These are phyloP conservation scores for Characodon lateralis DNA, from an alignment of 2,797 vertebrate genomes.

Conservation along the genomic window DNA sequence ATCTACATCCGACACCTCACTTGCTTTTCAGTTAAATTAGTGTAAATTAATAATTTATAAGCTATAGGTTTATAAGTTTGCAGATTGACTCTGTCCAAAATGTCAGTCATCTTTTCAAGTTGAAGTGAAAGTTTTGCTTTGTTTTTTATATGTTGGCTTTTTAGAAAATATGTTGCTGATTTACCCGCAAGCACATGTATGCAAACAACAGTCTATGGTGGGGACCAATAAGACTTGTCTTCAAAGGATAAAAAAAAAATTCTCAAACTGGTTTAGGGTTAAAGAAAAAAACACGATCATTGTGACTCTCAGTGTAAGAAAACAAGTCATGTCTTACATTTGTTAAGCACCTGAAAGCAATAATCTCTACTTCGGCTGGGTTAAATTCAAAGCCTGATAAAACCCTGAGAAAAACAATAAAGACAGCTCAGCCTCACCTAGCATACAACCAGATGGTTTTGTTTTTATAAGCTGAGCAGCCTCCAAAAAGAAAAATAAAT, in stretches of 20 bases:
- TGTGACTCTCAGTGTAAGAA: not conserved
- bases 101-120: not conserved
- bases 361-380: not conserved
- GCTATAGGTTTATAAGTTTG: not conserved
- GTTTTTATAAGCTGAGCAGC: slow-evolving; percentile 62
- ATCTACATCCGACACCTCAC: not conserved
- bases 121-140: not conserved
- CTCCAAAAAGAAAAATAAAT: slow-evolving; percentile 62
- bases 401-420: slow-evolving; percentile 18
- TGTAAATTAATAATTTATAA: too few species aligned
- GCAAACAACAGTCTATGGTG: not conserved
- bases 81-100: not conserved
- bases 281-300: not conserved
- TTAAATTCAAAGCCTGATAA: not conserved
- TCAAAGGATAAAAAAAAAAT: not conserved
- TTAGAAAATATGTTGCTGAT: not conserved
- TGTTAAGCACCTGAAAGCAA: slow-evolving; percentile 1
- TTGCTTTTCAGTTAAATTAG: not conserved
- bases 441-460: slow-evolving; percentile 68
- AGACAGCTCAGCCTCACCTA: slow-evolving; percentile 24
- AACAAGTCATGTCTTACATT: not conserved
- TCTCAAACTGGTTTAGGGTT: not conserved
- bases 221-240: not conserved
- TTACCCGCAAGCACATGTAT: not conserved
- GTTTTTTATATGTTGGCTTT: not conserved